phyloP scores from a whole-genome alignment of 2,888 invertebrate genomes.

The Podabrus alpinus region DNA sequence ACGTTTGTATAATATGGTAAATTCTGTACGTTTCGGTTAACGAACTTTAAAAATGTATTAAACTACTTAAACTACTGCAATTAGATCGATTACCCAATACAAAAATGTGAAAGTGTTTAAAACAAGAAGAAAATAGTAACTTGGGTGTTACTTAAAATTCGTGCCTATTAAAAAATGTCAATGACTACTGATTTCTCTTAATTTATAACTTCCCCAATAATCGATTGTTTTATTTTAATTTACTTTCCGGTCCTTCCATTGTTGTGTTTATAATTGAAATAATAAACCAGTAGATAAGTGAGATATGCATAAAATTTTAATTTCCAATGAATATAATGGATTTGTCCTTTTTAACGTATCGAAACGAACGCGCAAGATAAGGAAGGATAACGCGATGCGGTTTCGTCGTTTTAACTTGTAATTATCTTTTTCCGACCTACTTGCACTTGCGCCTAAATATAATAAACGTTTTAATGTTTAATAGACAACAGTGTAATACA shows the following conservation, averaged over 20 bases:
- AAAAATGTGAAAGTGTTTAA: background rate
- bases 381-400: background rate
- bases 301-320: constrained; percentile 10
- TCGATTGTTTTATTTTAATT: constrained; percentile 17
- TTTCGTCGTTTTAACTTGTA: constrained; percentile 4
- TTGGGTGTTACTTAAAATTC: background rate
- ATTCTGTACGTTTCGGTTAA: background rate
- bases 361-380: background rate
- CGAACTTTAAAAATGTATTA: background rate
- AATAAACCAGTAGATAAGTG: constrained; percentile 10
- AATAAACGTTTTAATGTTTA: constrained; percentile 9
- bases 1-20: background rate
- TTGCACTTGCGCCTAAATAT: constrained; percentile 6
- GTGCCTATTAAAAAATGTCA: background rate
- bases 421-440: constrained; percentile 7
- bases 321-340: background rate
- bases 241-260: constrained; percentile 15
- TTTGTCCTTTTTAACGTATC: background rate
- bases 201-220: constrained; percentile 5
- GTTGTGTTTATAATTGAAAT: constrained; percentile 5
- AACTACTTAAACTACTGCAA: background rate
- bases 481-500: constrained; percentile 1
- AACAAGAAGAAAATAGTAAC: background rate
- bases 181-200: background rate
- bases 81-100: background rate